Conservation (phyloP, 2,113 vertebrate species). For the Erythrocercus mccallii region DNA sequence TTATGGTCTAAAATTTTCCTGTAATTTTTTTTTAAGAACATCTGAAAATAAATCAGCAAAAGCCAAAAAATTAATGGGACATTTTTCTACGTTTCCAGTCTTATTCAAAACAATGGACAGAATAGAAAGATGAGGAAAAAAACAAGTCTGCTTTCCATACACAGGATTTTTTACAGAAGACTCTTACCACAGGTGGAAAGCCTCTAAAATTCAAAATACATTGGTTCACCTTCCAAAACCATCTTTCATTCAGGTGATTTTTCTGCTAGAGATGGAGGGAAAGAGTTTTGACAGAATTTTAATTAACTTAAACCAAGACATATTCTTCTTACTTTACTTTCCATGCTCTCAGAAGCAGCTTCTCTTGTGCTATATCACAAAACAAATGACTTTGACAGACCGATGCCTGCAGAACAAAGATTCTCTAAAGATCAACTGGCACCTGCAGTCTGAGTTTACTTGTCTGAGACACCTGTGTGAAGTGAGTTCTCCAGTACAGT, state of each 20-base stretch:
- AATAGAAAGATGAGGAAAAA: neutral
- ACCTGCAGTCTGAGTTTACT: neutral
- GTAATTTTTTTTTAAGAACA: neutral
- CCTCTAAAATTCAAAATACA: neutral
- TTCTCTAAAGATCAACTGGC: neutral
- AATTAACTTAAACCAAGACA: neutral
- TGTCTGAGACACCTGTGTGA: neutral
- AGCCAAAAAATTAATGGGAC: neutral
- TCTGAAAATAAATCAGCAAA: neutral
- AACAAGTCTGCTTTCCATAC: neutral
- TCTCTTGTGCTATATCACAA: neutral
- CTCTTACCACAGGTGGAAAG: neutral
- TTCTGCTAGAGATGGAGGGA: neutral
- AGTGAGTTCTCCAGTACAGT: neutral
- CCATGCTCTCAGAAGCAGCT: neutral
- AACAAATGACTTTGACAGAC: neutral
- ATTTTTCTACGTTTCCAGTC: neutral
- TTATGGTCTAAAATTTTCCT: neutral
- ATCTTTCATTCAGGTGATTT: neutral
- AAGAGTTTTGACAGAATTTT: neutral
- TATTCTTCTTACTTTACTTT: neutral
- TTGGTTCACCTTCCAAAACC: neutral
- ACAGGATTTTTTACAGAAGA: neutral
- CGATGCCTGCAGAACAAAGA: neutral
- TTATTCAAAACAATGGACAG: neutral